Evolutionary conservation across 2,797 vertebrate genomes (phyloP).

Genomic region (Pristis pectinata): DNA sequence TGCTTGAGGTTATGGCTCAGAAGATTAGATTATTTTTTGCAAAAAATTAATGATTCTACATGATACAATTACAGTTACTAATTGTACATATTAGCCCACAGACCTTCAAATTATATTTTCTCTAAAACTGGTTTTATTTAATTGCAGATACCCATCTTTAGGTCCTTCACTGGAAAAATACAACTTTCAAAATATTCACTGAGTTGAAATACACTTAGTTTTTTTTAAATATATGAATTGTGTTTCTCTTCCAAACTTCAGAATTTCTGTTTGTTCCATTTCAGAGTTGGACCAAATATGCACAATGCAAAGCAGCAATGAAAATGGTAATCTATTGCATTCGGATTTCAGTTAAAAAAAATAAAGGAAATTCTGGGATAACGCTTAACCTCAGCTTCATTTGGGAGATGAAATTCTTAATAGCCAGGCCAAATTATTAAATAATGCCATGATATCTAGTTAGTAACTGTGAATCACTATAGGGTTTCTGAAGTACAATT

Average conservation of each 20-base stretch:
- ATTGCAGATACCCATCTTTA: background rate
- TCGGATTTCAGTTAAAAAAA: too few species aligned
- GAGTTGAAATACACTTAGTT: background rate
- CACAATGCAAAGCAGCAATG: background rate
- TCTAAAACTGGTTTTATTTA: too few species aligned
- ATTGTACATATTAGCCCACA: background rate
- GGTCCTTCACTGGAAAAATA: background rate
- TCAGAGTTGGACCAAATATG: background rate
- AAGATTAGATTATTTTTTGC: slow-evolving; percentile 1
- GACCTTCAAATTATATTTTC: background rate
- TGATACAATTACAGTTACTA: background rate
- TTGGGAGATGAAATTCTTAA: too few species aligned
- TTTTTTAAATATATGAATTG: background rate
- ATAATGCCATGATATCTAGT: too few species aligned
- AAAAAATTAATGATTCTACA: background rate
- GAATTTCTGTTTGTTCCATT: background rate
- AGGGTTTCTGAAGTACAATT: background rate
- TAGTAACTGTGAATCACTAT: too few species aligned
- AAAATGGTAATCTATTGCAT: too few species aligned
- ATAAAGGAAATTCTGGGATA: too few species aligned
- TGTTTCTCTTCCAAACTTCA: background rate
- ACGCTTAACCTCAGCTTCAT: too few species aligned
- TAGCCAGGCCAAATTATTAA: too few species aligned
- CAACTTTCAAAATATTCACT: background rate
- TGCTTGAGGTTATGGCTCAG: background rate